Evolutionary conservation across 2,113 vertebrate genomes (phyloP).

Genomic region (Gymnocephalus cernua): DNA sequence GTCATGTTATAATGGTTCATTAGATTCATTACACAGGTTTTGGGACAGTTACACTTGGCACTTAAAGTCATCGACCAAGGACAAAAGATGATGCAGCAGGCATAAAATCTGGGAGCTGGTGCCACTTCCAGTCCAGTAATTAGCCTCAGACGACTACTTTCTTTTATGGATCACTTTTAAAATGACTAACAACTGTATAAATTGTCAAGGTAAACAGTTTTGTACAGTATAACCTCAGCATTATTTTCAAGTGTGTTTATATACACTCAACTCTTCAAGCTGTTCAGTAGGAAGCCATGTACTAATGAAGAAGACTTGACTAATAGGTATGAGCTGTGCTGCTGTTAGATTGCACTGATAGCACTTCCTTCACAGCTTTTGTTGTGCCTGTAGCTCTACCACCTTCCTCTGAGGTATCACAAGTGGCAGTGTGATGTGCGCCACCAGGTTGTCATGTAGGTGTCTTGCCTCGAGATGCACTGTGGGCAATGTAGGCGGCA

Average conservation of each 20-base stretch:
- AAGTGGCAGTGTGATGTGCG: slow-evolving; percentile 31
- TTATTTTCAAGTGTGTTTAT: slow-evolving; percentile 3
- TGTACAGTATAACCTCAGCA: not conserved
- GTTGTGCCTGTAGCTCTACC: slow-evolving; percentile 18
- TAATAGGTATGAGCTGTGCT: not conserved
- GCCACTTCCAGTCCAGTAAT: slow-evolving; percentile 36
- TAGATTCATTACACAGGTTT: slow-evolving; percentile 6
- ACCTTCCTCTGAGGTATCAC: slow-evolving; percentile 8
- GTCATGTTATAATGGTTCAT: slow-evolving; percentile 5
- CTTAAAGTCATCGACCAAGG: slow-evolving; percentile 5
- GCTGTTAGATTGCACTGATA: slow-evolving; percentile 6
- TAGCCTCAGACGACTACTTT: slow-evolving; percentile 13
- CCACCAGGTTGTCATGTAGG: slow-evolving; percentile 1
- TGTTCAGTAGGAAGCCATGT: not conserved
- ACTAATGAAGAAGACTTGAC: slow-evolving; percentile 2
- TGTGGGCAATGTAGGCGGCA: not conserved
- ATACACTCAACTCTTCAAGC: not conserved
- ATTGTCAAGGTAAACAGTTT: slow-evolving; percentile 17
- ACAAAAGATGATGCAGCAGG: slow-evolving; percentile 1
- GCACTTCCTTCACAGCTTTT: slow-evolving; percentile 5
- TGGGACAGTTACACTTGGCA: not conserved
- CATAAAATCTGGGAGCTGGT: slow-evolving; percentile 2
- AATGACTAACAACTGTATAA: slow-evolving; percentile 21
- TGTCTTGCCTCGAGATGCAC: slow-evolving; percentile 10
- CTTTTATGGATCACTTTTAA: slow-evolving; percentile 42